Conservation (phyloP, 2,888 invertebrate genomes). For the Drosophila acutilabella region DNA sequence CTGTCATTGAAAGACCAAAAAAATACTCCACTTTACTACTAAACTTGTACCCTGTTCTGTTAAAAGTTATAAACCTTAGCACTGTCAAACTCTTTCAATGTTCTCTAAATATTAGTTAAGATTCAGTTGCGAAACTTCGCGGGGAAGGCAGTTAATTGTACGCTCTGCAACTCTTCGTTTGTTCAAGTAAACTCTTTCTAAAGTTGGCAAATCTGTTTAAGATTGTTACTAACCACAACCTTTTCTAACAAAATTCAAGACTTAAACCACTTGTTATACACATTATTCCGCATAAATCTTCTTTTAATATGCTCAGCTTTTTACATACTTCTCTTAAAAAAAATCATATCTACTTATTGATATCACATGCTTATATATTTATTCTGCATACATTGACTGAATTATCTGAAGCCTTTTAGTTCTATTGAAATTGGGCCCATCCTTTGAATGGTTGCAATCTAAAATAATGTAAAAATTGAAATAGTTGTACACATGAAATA, state of each 20-base stretch:
- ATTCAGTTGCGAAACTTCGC: neutral
- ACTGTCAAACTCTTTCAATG: conserved; percentile 10
- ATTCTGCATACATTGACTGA: too few relatives aligned
- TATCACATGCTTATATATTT: too few relatives aligned
- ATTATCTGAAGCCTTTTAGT: neutral
- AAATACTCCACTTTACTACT: conserved; percentile 58
- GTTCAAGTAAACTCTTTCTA: neutral
- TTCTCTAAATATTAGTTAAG: conserved; percentile 1
- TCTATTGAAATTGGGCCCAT: neutral
- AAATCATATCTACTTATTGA: too few relatives aligned
- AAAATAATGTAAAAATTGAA: neutral
- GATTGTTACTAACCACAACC: too few relatives aligned
- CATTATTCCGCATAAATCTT: too few relatives aligned
- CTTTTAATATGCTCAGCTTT: too few relatives aligned
- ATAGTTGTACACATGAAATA: neutral
- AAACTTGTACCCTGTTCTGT: neutral
- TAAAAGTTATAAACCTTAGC: conserved; percentile 13
- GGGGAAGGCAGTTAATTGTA: neutral
- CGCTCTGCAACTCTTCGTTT: neutral
- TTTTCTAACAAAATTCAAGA: too few relatives aligned
- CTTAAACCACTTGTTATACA: too few relatives aligned
- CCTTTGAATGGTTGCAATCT: neutral
- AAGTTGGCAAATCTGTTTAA: too few relatives aligned
- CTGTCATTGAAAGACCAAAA: conserved; percentile 34
- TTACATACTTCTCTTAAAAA: too few relatives aligned